Conservation (phyloP, 1,140 invertebrate genomes). For the Gryllus bimaculatus region DNA sequence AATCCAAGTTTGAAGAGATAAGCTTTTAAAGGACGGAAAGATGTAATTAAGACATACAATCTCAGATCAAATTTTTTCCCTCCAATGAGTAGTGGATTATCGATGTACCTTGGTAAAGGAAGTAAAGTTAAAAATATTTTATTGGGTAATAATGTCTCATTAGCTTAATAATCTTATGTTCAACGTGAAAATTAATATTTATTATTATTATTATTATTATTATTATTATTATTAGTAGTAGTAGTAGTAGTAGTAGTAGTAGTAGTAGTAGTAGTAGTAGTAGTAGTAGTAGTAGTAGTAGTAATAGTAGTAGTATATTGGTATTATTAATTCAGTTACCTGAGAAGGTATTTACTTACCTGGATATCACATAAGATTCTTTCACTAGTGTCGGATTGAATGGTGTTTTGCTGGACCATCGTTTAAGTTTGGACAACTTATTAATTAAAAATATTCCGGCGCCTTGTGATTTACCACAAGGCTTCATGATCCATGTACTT, state of each 20-base stretch:
- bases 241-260: too few relatives aligned
- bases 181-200: too few relatives aligned
- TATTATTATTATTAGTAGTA: too few relatives aligned
- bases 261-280: too few relatives aligned
- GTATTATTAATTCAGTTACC: too few relatives aligned
- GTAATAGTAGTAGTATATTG: too few relatives aligned
- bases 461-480: conserved; percentile 83
- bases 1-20: conserved; percentile 47
- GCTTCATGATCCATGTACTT: conserved; percentile 97
- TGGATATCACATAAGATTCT: conserved; percentile 85
- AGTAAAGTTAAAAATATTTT: too few relatives aligned
- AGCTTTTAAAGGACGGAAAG: conserved; percentile 50
- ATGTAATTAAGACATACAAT: conserved; percentile 55
- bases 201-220: too few relatives aligned
- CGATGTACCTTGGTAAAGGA: conserved; percentile 38
- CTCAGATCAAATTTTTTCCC: conserved; percentile 60
- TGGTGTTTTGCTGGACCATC: conserved; percentile 72
- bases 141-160: too few relatives aligned
- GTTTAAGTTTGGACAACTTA: conserved; percentile 77
- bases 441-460: conserved; percentile 83
- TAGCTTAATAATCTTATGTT: too few relatives aligned
- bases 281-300: too few relatives aligned
- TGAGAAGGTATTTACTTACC: conserved; percentile 26
- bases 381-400: conserved; percentile 75
- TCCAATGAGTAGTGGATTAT: conserved; percentile 55